Percentiles rank a stretch among this genome's conserved stretches.
Evolutionary conservation across 2,113 vertebrate genomes (phyloP).

Genomic region (Corythornis vintsioides): DNA sequence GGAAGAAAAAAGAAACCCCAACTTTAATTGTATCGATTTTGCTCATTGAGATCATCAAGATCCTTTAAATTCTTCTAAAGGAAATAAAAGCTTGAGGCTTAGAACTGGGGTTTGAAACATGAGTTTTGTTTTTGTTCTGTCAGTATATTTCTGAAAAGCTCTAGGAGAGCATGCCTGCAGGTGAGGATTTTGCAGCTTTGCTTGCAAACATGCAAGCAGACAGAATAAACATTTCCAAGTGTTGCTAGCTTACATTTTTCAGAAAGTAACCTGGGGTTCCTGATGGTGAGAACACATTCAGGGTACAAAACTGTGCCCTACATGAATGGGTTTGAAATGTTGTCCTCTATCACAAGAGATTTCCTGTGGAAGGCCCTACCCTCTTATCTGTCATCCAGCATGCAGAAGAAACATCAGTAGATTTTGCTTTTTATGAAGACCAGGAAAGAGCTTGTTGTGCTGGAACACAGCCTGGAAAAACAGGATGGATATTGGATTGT

Average conservation of each 20-base stretch:
- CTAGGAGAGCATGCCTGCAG: neutral
- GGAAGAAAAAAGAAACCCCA: rapidly evolving
- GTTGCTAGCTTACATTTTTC: neutral
- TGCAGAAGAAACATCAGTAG: neutral
- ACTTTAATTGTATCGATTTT: neutral
- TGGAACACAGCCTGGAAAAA: neutral
- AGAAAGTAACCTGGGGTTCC: neutral
- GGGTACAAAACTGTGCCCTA: neutral
- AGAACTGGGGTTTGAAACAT: neutral
- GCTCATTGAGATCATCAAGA: neutral
- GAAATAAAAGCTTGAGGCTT: neutral
- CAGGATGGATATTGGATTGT: constrained; percentile 13
- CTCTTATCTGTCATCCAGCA: neutral
- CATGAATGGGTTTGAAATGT: neutral
- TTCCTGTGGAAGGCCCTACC: neutral
- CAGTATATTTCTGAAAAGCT: neutral
- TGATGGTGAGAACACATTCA: neutral
- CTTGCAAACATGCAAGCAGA: neutral
- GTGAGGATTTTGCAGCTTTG: neutral
- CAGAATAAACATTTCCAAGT: neutral
- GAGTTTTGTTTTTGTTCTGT: neutral
- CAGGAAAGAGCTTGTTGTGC: neutral
- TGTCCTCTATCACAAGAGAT: neutral
- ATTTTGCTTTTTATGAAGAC: neutral
- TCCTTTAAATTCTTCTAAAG: neutral